Evolutionary conservation across 2,113 vertebrate species (phyloP).

Genomic region (Gymnocephalus cernua): DNA sequence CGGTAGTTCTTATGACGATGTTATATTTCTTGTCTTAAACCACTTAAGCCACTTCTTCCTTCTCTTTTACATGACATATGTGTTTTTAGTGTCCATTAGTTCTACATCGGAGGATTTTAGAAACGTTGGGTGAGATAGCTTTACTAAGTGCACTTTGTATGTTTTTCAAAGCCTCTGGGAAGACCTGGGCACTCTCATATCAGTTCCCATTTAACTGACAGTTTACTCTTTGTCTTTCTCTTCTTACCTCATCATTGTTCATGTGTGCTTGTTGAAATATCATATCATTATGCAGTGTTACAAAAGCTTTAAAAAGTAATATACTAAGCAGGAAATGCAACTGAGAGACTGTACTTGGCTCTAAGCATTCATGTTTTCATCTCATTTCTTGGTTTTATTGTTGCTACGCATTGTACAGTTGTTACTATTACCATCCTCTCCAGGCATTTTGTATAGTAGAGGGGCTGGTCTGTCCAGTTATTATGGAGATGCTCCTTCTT

Average conservation of each 20-base stretch:
- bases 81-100: conserved; percentile 57
- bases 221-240: conserved; percentile 60
- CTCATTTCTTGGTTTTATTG: conserved; percentile 32
- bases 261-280: conserved; percentile 47
- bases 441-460: conserved; percentile 43
- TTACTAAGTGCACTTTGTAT: conserved; percentile 87
- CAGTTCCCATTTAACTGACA: conserved; percentile 59
- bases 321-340: conserved; percentile 64
- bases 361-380: conserved; percentile 50
- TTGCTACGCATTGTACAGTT: conserved; percentile 6
- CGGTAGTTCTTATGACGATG: conserved; percentile 26
- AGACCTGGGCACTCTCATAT: conserved; percentile 61
- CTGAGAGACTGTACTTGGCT: conserved; percentile 27
- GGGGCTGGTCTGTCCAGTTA: conserved; percentile 68
- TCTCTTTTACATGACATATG: conserved; percentile 8
- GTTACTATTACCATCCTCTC: conserved; percentile 39
- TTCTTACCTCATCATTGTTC: conserved; percentile 72
- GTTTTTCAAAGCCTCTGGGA: conserved; percentile 73
- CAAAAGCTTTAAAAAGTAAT: conserved; percentile 80
- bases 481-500: conserved; percentile 56
- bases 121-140: conserved; percentile 79
- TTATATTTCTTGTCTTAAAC: conserved; percentile 62
- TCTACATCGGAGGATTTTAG: conserved; percentile 53
- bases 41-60: conserved; percentile 42
- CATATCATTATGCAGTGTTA: conserved; percentile 82